These are phyloP conservation scores for Oreortyx pictus DNA, from an alignment of 2,797 vertebrate genomes.

Conservation along the genomic window DNA sequence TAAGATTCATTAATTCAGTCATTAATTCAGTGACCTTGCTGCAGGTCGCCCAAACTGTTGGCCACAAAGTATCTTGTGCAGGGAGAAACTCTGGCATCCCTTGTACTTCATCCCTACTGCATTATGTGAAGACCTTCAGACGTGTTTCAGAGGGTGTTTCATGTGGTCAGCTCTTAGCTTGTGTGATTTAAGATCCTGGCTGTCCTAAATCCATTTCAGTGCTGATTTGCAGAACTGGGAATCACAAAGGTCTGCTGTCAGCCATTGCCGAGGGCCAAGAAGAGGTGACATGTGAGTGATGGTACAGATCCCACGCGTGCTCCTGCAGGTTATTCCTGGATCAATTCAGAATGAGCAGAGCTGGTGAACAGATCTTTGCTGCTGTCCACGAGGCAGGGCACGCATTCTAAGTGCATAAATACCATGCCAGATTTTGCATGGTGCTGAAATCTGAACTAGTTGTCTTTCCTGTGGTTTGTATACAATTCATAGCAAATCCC, in stretches of 20 bases:
- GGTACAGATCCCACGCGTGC: background rate
- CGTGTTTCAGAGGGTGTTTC: background rate
- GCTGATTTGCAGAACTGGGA: background rate
- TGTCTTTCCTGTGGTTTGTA: background rate
- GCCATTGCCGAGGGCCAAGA: background rate
- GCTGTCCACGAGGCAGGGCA: background rate
- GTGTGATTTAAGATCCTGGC: background rate
- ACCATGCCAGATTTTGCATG: background rate
- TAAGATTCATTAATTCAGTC: no score
- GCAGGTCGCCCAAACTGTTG: background rate
- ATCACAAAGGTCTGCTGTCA: background rate
- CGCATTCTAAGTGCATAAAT: background rate
- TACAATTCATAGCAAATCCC: background rate
- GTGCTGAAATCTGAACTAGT: background rate
- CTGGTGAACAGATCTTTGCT: background rate
- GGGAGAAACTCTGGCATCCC: background rate
- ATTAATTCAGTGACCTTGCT: no score
- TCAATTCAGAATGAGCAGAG: background rate
- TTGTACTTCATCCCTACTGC: background rate
- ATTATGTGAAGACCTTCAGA: background rate
- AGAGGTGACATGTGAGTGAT: background rate
- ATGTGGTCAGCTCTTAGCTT: background rate
- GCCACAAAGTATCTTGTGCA: background rate
- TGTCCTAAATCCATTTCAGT: background rate
- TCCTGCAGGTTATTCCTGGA: background rate